Evolutionary conservation across 1,140 invertebrate species (phyloP), one percentile per base, ranked within the genome.

Genomic region (Triops longicaudatus): DNA sequence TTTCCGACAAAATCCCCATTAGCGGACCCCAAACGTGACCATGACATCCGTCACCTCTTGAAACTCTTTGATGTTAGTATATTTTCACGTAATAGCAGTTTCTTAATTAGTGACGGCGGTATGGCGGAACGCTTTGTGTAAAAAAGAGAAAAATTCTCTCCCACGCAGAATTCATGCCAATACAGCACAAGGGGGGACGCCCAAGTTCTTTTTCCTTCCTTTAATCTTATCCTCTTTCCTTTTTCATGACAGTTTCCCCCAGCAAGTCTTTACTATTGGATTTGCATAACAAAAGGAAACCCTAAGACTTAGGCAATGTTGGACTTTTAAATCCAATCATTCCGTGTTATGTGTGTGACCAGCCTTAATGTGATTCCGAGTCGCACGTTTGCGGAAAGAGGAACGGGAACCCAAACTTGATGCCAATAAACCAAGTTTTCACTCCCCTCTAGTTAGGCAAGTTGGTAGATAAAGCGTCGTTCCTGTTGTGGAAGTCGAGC

Each of bases 321-420:
- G 50, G 10, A 63, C 50, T 63, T 63, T 63, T 63, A 63, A 63
- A 63, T 63, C 50, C 50, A 63, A 63, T 63, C 50, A 63, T 63
- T 63, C 50, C 50, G 50, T 22, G 50, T 63, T 14, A 63, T 63
- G 50, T 63, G 50, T 22, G 50, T 22, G 50, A 1, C 50, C 50
- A 37, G 44, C 50, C 22, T 63, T 63, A 63, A 63, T 63, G 50
- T 14, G 50, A 63, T 63, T 63, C 50, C 17, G 50, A 5, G 14
- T n/a, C 50, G 2, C 31, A 22, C 14, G 50, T 22, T 63, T 63
- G 14, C 17, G 50, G 50, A 63, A 22, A 63, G 50, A 63, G 22
- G 22, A 63, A 22, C 5, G 44, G 31, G 31, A 37, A 63, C 17
- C 50, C 50, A 63, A 63, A 63, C 3, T 63, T 6, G 9, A 22